Conservation (phyloP, 2,797 vertebrate species). For the Melanotaenia parkinsoni region DNA sequence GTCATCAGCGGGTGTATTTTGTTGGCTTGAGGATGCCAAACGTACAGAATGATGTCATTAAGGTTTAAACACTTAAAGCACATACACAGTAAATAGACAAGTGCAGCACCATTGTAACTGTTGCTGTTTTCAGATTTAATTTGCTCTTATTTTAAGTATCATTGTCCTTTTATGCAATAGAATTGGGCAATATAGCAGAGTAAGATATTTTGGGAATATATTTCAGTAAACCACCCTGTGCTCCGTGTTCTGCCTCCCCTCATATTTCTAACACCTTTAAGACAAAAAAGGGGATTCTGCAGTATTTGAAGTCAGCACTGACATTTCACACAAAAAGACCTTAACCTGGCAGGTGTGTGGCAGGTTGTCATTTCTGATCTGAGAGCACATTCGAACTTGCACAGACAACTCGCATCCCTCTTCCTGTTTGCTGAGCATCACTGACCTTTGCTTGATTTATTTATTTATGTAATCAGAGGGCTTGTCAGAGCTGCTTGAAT, state of each 20-base stretch:
- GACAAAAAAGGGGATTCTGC: not conserved
- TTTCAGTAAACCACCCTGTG: not conserved
- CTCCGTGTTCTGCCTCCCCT: too few relatives aligned
- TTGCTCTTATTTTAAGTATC: not conserved
- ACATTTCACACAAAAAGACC: conserved; percentile 49
- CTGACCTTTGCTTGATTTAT: conserved; percentile 52
- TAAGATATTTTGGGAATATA: not conserved
- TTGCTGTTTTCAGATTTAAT: not conserved
- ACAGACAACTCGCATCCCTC: not conserved
- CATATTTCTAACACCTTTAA: conserved; percentile 39
- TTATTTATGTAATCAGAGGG: conserved; percentile 23
- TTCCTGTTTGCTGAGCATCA: conserved; percentile 5
- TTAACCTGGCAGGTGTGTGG: conserved; percentile 27
- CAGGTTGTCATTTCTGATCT: conserved; percentile 17
- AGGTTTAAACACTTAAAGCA: conserved; percentile 37
- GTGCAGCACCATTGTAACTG: not conserved
- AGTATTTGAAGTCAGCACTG: conserved; percentile 46
- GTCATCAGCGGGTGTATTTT: conserved; percentile 23
- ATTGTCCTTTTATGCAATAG: conserved; percentile 11
- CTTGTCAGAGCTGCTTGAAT: conserved; percentile 3
- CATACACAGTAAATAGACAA: conserved; percentile 37
- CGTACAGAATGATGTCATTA: conserved; percentile 33
- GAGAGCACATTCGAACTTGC: conserved; percentile 32
- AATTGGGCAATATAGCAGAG: not conserved
- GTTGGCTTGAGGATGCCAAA: conserved; percentile 40